phyloP scores from a whole-genome alignment of 2,888 invertebrate genomes.

The Drosophila borealis region DNA sequence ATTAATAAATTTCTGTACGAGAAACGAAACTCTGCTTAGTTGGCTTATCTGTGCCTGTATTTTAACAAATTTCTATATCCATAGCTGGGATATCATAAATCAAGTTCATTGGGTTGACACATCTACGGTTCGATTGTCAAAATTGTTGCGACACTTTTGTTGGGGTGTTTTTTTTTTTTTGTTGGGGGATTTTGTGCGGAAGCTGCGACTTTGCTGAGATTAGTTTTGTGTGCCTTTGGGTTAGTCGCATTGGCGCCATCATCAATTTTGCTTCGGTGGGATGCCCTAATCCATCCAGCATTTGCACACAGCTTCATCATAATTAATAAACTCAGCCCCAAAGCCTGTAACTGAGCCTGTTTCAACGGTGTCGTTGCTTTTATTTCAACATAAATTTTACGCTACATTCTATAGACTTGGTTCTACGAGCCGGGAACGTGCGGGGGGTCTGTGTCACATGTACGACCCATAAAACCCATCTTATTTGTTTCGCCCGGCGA shows the following conservation, averaged over 20 bases:
- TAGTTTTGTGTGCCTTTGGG: constrained; percentile 36
- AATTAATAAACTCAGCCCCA: constrained; percentile 61
- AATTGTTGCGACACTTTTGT: constrained; percentile 37
- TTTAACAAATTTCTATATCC: constrained; percentile 21
- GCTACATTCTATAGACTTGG: constrained; percentile 42
- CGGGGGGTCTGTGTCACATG: constrained; percentile 51
- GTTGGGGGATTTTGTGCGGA: constrained; percentile 25
- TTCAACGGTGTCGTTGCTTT: constrained; percentile 54
- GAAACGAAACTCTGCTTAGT: not conserved
- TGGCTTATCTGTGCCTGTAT: not conserved
- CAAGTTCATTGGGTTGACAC: constrained; percentile 39
- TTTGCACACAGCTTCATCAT: constrained; percentile 54
- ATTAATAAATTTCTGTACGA: constrained; percentile 42
- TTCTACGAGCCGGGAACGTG: not conserved
- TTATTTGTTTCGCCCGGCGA: constrained; percentile 68
- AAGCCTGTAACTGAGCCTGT: constrained; percentile 3
- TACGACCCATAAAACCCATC: constrained; percentile 68
- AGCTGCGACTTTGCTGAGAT: constrained; percentile 51
- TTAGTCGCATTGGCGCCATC: constrained; percentile 69
- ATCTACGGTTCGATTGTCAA: constrained; percentile 53
- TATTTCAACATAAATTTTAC: constrained; percentile 72
- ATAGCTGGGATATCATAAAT: constrained; percentile 40
- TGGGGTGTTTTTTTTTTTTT: constrained; percentile 7
- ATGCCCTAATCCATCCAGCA: constrained; percentile 48
- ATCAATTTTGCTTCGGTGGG: constrained; percentile 54